Conservation (phyloP, 1,140 invertebrate genomes). For the Drosophila grimshawi region DNA sequence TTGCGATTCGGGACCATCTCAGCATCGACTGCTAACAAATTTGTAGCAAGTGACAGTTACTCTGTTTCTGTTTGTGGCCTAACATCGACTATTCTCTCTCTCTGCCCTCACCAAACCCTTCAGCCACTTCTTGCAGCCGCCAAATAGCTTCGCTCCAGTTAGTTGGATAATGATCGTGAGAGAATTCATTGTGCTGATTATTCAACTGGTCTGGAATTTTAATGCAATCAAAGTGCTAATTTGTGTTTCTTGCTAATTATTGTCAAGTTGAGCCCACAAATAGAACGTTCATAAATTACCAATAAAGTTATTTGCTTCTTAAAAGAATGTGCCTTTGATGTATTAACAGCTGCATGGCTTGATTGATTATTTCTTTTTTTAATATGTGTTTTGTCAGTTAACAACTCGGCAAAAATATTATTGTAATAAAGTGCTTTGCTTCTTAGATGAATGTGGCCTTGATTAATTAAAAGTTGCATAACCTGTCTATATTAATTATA, state of each 20-base stretch:
- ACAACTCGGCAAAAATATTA: too few relatives aligned
- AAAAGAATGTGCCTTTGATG: not conserved
- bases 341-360: too few relatives aligned
- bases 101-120: slow-evolving; percentile 28
- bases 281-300: not conserved
- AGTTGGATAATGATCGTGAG: slow-evolving; percentile 75
- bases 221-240: slow-evolving; percentile 69
- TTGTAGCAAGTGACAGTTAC: slow-evolving; percentile 74
- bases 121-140: slow-evolving; percentile 29
- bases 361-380: too few relatives aligned
- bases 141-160: slow-evolving; percentile 49
- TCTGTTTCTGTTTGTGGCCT: slow-evolving; percentile 38
- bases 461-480: too few relatives aligned
- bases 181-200: slow-evolving; percentile 64
- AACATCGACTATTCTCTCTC: not conserved
- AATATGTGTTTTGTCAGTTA: too few relatives aligned
- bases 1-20: slow-evolving; percentile 3
- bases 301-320: not conserved
- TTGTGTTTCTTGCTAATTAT: slow-evolving; percentile 72
- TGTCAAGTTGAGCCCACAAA: slow-evolving; percentile 9
- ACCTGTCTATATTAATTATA: too few relatives aligned
- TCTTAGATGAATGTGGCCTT: too few relatives aligned
- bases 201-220: slow-evolving; percentile 56
- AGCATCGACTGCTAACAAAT: slow-evolving; percentile 50
- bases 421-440: too few relatives aligned